Conservation (phyloP, 2,888 invertebrate species). For the Chaetogeoica ovagalla region DNA sequence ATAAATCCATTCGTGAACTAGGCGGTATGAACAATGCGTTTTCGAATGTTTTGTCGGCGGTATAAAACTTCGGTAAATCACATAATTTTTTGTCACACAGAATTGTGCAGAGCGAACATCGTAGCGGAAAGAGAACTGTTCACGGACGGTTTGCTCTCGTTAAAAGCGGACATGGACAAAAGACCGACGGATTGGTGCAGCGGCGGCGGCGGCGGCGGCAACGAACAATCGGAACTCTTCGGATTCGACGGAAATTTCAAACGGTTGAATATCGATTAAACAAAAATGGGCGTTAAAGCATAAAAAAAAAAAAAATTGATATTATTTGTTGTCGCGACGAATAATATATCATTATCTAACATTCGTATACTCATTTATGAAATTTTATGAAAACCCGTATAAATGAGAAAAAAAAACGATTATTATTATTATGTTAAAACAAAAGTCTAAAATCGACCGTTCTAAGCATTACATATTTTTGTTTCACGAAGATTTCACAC, state of each 20-base stretch:
- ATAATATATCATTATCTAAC: no score
- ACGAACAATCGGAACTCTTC: conserved; percentile 38
- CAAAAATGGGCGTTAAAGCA: background rate
- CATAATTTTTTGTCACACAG: background rate
- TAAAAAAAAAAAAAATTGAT: no score
- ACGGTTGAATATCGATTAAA: conserved; percentile 39
- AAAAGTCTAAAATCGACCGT: no score
- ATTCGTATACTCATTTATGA: no score
- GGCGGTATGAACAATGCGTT: conserved; percentile 14
- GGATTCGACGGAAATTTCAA: conserved; percentile 41
- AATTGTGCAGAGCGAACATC: conserved; percentile 4
- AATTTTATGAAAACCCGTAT: no score
- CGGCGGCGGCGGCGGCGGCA: background rate
- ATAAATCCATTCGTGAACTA: conserved; percentile 32
- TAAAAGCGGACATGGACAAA: conserved; percentile 44
- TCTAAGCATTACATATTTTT: no score
- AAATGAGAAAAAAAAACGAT: no score
- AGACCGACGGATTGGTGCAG: background rate
- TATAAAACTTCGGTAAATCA: no score
- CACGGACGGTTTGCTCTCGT: conserved; percentile 23
- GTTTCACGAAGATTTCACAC: no score
- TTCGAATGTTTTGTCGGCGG: background rate
- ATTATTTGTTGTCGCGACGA: no score
- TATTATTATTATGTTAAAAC: no score
- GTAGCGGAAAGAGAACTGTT: conserved; percentile 34